Percentiles rank a stretch among this genome's conserved stretches.
Conservation (phyloP, 1,140 invertebrate species). For the Aphelinus certus region DNA sequence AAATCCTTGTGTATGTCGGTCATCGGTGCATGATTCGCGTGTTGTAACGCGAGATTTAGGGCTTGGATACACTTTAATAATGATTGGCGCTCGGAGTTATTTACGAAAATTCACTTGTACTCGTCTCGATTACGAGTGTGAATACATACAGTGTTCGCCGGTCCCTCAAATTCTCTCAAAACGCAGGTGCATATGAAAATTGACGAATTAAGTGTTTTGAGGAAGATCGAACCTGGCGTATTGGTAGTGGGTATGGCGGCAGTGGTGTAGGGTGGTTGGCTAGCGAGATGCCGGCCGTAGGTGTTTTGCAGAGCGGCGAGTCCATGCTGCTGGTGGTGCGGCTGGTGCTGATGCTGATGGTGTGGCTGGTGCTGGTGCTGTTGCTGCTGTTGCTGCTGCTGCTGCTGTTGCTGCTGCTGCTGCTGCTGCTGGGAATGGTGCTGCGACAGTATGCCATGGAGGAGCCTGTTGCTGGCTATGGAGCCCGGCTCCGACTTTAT, state of each 20-base stretch:
- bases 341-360: slow-evolving; percentile 39
- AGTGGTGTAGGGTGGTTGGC: slow-evolving; percentile 61
- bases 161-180: neutral
- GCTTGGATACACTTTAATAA: too few species aligned
- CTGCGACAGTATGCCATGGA: slow-evolving; percentile 72
- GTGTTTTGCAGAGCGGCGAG: slow-evolving; percentile 54
- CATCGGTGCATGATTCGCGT: too few species aligned
- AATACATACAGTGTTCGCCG: too few species aligned
- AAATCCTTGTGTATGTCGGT: neutral
- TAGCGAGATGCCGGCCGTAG: slow-evolving; percentile 59
- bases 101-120: too few species aligned
- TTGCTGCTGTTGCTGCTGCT: slow-evolving; percentile 45
- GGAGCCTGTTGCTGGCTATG: slow-evolving; percentile 62
- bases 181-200: too few species aligned
- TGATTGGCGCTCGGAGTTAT: too few species aligned
- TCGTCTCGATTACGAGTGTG: too few species aligned
- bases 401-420: slow-evolving; percentile 56
- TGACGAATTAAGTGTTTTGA: neutral
- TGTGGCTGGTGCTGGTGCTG: slow-evolving; percentile 62
- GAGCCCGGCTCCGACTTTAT: slow-evolving; percentile 63
- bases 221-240: slow-evolving; percentile 56
- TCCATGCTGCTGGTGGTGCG: slow-evolving; percentile 66
- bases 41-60: too few species aligned
- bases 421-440: slow-evolving; percentile 65
- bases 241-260: slow-evolving; percentile 61